Base-by-base conservation (phyloP, 2,797 vertebrate genomes). In the Acipenser transmontanus region DNA sequence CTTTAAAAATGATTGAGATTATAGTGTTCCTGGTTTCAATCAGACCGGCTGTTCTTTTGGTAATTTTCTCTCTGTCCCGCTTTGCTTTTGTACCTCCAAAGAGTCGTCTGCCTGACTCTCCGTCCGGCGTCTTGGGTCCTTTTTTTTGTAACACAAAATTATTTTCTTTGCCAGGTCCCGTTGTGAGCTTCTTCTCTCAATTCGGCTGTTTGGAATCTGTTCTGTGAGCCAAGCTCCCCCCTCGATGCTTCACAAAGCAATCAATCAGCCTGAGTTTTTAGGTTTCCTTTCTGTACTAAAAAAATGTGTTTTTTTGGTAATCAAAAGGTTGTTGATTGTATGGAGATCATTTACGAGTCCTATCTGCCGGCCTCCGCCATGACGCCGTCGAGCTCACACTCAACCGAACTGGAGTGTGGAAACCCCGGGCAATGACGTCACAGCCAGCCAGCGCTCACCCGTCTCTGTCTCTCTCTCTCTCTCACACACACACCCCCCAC, bases 341-440 rank as follows among this genome's bases (percentile, higher is more conserved):
- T 71, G 64, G 85, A 85, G 87, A 79, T 89, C 81, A 89, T 72
- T 80, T 77, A 78, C 78, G 73, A 73, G 72, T 85, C 80, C 80
- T 86, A 80, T 81, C 84, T 85, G 77, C 87, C 89, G 89, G 89
- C 81, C 87, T 88, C 87, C 82, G 86, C 86, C 89, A 91, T 92
- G 85, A 92, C 86, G 86, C 84, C 82, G 83, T 87, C 82, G 74
- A 80, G 82, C 85, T 85, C 82, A 70, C 82, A 72, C 83, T 85
- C 71, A 62, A 70, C 62, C 68, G 70, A 72, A 62, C 69, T 70
- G 60, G 67, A 72, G 73, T 59, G 69, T 78, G 76, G 89, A 91
- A 91, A 90, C 88, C 89, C 89, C 86, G 88, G 77, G 81, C 74
- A 73, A 83, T 92, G 89, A 91, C 90, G 89, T 89, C 70, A 89